These are phyloP conservation scores for Aphaenogaster floridana DNA, from an alignment of 1,140 invertebrate genomes.

Conservation along the genomic window DNA sequence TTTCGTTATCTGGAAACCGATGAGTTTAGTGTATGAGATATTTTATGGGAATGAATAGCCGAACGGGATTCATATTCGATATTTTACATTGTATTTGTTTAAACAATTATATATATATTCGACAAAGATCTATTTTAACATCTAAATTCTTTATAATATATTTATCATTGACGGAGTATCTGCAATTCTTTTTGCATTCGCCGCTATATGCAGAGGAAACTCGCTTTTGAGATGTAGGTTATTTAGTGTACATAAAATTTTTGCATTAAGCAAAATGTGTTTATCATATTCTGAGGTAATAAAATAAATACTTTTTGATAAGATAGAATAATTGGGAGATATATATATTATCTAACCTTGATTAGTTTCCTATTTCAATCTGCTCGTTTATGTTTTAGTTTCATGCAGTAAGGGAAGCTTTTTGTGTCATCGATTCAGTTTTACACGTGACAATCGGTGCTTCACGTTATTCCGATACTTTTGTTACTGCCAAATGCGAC, in stretches of 20 bases:
- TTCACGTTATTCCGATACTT: conserved; percentile 69
- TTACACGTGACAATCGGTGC: conserved; percentile 68
- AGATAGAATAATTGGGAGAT: conserved; percentile 54
- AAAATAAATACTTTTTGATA: conserved; percentile 63
- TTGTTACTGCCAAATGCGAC: conserved; percentile 74
- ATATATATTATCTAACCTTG: conserved; percentile 16
- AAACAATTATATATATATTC: conserved; percentile 28
- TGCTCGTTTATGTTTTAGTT: conserved; percentile 39
- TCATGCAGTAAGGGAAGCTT: conserved; percentile 37
- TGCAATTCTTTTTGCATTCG: conserved; percentile 53
- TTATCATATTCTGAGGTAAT: conserved; percentile 33
- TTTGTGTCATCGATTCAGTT: conserved; percentile 59
- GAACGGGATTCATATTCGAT: conserved; percentile 18
- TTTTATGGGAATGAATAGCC: neutral
- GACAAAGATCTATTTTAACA: conserved; percentile 47
- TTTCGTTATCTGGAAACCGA: conserved; percentile 7
- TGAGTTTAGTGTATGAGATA: neutral
- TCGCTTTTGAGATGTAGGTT: conserved; percentile 52
- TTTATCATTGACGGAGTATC: conserved; percentile 51
- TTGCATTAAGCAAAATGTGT: conserved; percentile 45
- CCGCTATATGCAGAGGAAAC: conserved; percentile 6
- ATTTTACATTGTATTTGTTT: conserved; percentile 34
- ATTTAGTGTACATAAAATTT: conserved; percentile 62
- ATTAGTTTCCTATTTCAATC: conserved; percentile 41
- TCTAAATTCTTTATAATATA: conserved; percentile 59